These are phyloP conservation scores for Lasioglossum malachurum DNA, from an alignment of 2,888 invertebrate species.

Conservation along the genomic window DNA sequence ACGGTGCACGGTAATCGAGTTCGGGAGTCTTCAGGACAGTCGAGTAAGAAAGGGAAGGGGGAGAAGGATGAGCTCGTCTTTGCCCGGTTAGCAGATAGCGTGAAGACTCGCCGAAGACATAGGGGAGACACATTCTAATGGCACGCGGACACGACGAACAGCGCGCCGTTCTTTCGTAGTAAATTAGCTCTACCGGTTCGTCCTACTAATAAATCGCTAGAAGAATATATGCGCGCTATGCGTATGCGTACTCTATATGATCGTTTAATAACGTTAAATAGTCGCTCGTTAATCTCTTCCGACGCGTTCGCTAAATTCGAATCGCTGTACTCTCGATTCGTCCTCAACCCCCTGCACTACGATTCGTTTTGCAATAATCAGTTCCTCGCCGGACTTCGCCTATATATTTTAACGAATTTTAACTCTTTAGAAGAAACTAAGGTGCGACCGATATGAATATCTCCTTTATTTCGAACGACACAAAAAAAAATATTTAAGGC, in stretches of 20 bases:
- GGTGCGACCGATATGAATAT: too few relatives aligned
- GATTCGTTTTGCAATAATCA: neutral
- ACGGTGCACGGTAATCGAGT: neutral
- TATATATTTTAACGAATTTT: too few relatives aligned
- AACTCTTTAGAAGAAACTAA: too few relatives aligned
- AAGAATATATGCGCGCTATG: conserved; percentile 77
- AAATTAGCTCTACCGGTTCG: conserved; percentile 40
- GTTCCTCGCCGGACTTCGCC: neutral
- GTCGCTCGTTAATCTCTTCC: conserved; percentile 24
- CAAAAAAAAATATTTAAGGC: too few relatives aligned
- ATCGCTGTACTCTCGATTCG: neutral
- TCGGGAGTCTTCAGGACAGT: neutral
- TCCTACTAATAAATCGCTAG: conserved; percentile 75
- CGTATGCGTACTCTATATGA: conserved; percentile 53
- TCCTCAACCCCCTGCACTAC: neutral
- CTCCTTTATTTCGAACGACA: too few relatives aligned
- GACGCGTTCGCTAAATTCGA: conserved; percentile 10
- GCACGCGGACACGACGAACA: neutral
- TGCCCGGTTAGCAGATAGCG: neutral
- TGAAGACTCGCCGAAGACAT: neutral
- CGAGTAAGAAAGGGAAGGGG: neutral
- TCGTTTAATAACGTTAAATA: conserved; percentile 46
- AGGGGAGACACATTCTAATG: conserved; percentile 36
- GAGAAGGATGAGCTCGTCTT: neutral
- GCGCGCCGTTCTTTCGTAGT: conserved; percentile 26